Conservation (phyloP, 2,888 invertebrate genomes). For the Halocaridina rubra region DNA sequence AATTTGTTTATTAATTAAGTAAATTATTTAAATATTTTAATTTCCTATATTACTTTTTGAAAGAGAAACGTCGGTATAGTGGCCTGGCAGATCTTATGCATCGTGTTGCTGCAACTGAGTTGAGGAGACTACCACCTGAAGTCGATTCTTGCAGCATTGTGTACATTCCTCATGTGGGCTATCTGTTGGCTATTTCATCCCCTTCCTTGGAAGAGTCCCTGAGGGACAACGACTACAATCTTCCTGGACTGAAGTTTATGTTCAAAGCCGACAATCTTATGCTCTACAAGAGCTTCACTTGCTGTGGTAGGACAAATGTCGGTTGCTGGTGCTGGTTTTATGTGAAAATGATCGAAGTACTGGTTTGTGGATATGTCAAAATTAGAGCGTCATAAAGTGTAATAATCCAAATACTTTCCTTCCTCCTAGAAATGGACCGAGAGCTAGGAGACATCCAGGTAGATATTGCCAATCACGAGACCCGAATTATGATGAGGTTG, state of each 20-base stretch:
- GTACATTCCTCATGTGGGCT: constrained; percentile 82
- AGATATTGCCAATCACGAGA: constrained; percentile 84
- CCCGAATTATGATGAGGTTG: constrained; percentile 78
- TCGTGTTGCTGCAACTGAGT: constrained; percentile 78
- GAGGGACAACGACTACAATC: constrained; percentile 69
- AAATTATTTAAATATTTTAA: too few relatives aligned
- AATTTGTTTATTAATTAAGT: too few relatives aligned
- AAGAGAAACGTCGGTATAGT: constrained; percentile 78
- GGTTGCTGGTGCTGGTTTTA: too few relatives aligned
- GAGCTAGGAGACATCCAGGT: constrained; percentile 82
- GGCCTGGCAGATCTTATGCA: constrained; percentile 80
- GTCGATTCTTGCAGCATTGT: constrained; percentile 75
- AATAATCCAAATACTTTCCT: too few relatives aligned
- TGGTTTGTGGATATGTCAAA: too few relatives aligned
- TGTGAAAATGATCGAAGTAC: too few relatives aligned
- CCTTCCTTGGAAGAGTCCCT: constrained; percentile 72
- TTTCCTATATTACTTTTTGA: background rate
- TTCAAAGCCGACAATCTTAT: constrained; percentile 77
- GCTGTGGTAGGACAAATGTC: constrained; percentile 67
- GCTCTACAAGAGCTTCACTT: constrained; percentile 79
- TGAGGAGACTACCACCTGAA: constrained; percentile 76
- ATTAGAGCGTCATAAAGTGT: too few relatives aligned
- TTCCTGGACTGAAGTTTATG: constrained; percentile 80
- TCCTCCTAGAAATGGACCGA: constrained; percentile 77
- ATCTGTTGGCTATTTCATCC: constrained; percentile 81